phyloP scores from a whole-genome alignment of 92 coral and sea anemone genomes.

The Bergia sp. region DNA sequence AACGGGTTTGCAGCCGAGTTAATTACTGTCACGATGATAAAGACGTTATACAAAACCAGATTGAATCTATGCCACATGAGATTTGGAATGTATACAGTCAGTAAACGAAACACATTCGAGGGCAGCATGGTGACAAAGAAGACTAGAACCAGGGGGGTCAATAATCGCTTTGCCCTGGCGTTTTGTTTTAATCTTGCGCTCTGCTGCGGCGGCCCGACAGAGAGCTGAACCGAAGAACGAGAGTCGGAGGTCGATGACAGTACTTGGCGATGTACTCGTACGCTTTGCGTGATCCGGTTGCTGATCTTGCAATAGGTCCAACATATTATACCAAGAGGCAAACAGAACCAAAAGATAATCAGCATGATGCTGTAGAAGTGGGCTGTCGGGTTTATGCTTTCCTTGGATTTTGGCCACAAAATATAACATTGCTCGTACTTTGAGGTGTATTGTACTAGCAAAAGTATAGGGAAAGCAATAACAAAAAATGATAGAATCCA shows the following conservation, averaged over 20 bases:
- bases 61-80: background rate
- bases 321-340: slow-evolving; percentile 17
- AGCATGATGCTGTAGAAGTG: slow-evolving; percentile 16
- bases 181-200: slow-evolving; percentile 21
- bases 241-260: background rate
- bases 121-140: slow-evolving; percentile 34
- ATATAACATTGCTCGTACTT: background rate
- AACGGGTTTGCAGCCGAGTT: slow-evolving; percentile 28
- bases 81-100: background rate
- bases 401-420: slow-evolving; percentile 11
- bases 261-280: background rate
- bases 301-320: slow-evolving; percentile 40
- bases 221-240: background rate
- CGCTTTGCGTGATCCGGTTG: slow-evolving; percentile 30
- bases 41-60: slow-evolving; percentile 1
- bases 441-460: slow-evolving; percentile 8
- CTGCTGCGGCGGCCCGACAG: background rate
- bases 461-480: slow-evolving; percentile 15
- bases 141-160: slow-evolving; percentile 38
- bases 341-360: slow-evolving; percentile 21
- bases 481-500: slow-evolving; percentile 24
- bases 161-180: slow-evolving; percentile 15
- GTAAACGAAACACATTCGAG: slow-evolving; percentile 22
- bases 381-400: slow-evolving; percentile 6
- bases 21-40: slow-evolving; percentile 14